Base-by-base conservation (phyloP, 2,797 vertebrate genomes). In the Chiloscyllium punctatum region DNA sequence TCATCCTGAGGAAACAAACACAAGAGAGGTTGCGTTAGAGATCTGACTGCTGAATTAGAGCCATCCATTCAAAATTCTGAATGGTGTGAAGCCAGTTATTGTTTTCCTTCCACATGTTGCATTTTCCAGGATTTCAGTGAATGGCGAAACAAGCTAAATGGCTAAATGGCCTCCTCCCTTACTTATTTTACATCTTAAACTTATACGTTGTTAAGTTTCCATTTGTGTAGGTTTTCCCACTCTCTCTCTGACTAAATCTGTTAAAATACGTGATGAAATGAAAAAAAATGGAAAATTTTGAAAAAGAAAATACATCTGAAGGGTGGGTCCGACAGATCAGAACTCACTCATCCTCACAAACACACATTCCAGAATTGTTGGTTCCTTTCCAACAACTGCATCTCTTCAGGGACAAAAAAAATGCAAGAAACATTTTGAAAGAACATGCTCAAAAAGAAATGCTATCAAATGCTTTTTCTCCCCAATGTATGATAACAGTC, bases 331-430 rank as follows among this genome's bases (percentile, higher is more conserved):
- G 37, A 8, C 91, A 94, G 68, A 69, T 94, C 91, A 69, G 66
- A 94, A 94, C 23, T 71, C 66, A 37, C n/a, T 37, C 91, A 68
- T 94, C 62, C 91, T 94, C 68, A 94, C 30, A 94, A 94, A 94
- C 66, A 94, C 21, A 18, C 37, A 94, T 94, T 94, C 62, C 62
- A n/a, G 94, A 48, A 69, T 69, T 27, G 91, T 66, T 42, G 66
- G 42, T 69, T 94, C 18, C 53, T 13, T 94, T 94, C 62, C 66
- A 94, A 33, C n/a, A 94, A 68, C n/a, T 94, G 91, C 13, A 15
- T 42, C 23, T 27, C 37, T 11, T 94, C 66, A 94, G 66, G 66
- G 68, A 69, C 57, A 6, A 94, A 48, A 94, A 68, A 91, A 68
- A 30, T 33, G 48, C 51, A 68, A 92, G 90, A 68, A 92, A 42